Conservation (phyloP, 2,888 invertebrate genomes). For the Linnaemya vulpina region DNA sequence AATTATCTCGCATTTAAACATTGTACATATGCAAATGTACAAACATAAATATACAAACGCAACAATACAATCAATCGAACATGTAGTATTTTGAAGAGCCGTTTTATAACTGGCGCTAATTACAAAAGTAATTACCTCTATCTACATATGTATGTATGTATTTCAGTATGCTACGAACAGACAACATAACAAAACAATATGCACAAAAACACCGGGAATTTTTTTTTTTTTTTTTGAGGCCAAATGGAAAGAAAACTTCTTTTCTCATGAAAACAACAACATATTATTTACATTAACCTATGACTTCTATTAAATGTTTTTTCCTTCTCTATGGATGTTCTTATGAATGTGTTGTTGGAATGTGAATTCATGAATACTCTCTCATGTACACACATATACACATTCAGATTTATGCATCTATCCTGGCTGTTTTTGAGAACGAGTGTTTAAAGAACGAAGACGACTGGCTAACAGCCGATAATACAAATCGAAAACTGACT, state of each 20-base stretch:
- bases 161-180: slow-evolving; percentile 42
- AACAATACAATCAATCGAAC: slow-evolving; percentile 6
- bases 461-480: too few species aligned
- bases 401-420: too few species aligned
- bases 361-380: background rate
- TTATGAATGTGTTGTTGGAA: background rate
- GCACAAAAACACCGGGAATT: background rate
- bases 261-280: slow-evolving; percentile 53
- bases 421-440: too few species aligned
- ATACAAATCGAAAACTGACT: too few species aligned
- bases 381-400: background rate
- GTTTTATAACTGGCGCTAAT: slow-evolving; percentile 68
- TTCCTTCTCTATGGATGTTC: too few species aligned
- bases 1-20: too few species aligned
- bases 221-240: slow-evolving; percentile 24
- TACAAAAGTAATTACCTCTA: slow-evolving; percentile 70
- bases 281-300: slow-evolving; percentile 57
- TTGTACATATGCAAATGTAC: background rate
- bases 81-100: slow-evolving; percentile 42
- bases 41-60: background rate
- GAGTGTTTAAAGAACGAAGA: too few species aligned
- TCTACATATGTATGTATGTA: too few species aligned
- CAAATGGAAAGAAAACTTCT: slow-evolving; percentile 36
- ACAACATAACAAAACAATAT: background rate
- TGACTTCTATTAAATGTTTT: slow-evolving; percentile 51